Conservation (phyloP, 2,113 vertebrate species). For the Cyrtonyx montezumae region DNA sequence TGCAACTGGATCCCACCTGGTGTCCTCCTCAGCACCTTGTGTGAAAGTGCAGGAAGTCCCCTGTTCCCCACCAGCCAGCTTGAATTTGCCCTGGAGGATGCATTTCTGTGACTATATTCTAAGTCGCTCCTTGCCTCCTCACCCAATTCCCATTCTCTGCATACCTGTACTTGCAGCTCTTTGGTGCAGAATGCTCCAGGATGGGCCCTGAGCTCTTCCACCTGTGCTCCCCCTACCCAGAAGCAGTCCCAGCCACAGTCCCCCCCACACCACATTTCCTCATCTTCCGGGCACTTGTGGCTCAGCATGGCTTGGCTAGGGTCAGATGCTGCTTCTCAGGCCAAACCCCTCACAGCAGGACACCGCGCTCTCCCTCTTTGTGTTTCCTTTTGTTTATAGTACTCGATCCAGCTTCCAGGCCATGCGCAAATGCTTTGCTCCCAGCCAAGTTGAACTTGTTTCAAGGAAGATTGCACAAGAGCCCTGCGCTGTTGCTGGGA, state of each 20-base stretch:
- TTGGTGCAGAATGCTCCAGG: background rate
- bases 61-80: background rate
- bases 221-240: background rate
- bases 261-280: background rate
- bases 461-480: constrained; percentile 70
- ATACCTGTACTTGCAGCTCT: background rate
- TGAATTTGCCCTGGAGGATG: background rate
- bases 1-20: background rate
- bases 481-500: constrained; percentile 43
- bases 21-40: background rate
- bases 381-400: constrained; percentile 69
- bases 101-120: background rate
- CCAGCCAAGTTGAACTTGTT: constrained; percentile 37
- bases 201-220: background rate
- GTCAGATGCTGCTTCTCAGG: background rate
- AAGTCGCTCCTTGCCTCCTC: background rate
- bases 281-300: background rate
- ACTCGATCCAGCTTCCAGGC: constrained; percentile 51
- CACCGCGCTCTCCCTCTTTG: constrained; percentile 13
- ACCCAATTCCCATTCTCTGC: background rate
- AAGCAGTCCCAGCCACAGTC: background rate
- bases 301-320: background rate
- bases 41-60: background rate
- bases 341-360: constrained; percentile 5
- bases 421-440: constrained; percentile 50